phyloP scores from a whole-genome alignment of 2,888 invertebrate genomes.

The Dichetophora obliterata region DNA sequence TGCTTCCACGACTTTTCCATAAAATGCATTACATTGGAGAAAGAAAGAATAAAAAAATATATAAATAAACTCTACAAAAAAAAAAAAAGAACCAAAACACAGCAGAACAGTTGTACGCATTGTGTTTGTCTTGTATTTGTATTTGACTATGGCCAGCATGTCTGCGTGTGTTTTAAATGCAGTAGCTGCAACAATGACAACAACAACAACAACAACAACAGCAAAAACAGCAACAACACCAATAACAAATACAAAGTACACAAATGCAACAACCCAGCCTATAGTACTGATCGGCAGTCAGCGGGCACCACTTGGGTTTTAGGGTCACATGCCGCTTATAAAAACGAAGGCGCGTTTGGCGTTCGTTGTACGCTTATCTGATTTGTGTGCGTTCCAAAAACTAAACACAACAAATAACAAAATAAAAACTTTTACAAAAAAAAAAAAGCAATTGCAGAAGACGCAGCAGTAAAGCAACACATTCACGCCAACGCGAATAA shows the following conservation, averaged over 20 bases:
- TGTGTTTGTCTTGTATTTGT: conserved; percentile 20
- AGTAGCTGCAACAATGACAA: neutral
- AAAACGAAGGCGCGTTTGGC: neutral
- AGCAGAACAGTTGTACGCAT: conserved; percentile 38
- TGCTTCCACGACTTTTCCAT: neutral
- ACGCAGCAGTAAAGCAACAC: neutral
- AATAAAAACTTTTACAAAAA: no score
- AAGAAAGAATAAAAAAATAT: conserved; percentile 7
- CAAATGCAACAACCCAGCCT: neutral
- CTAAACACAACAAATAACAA: neutral
- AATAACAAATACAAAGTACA: neutral
- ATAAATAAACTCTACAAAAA: conserved; percentile 12
- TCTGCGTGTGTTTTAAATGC: neutral
- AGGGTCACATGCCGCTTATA: conserved; percentile 31
- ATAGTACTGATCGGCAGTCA: neutral
- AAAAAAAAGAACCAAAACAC: conserved; percentile 17
- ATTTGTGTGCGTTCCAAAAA: conserved; percentile 38
- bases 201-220: conserved; percentile 5
- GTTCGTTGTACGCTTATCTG: conserved; percentile 29
- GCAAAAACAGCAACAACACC: conserved; percentile 2
- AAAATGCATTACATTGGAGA: conserved; percentile 28
- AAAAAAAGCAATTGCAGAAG: neutral
- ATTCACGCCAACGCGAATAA: conserved; percentile 16
- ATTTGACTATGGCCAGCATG: neutral
- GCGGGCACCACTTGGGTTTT: conserved; percentile 28